Base-by-base conservation (phyloP, 2,888 invertebrate genomes). In the Rugalucina vietnamica region DNA sequence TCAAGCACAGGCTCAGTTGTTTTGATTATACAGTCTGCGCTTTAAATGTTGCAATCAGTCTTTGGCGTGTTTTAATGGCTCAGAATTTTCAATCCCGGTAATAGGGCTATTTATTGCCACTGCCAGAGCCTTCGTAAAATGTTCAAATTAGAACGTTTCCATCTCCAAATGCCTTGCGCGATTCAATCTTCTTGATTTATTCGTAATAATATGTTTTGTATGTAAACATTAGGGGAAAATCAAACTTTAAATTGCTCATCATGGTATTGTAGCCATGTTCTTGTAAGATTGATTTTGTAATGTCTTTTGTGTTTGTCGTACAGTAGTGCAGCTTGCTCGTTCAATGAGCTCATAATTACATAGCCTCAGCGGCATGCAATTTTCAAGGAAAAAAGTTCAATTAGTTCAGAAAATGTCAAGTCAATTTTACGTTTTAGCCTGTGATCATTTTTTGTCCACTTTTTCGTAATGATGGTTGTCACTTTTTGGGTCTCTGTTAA, bases 181-280 rank as follows among this genome's bases (percentile, higher is more conserved):
- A 65, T 65, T 65, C 65, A 65, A 34, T 65, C 34, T 34, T 65
- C 21, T 34, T 65, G 65, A 65, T 65, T 65, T 65, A 65, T 65
- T 18, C 29, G 12, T 65, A 65, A 65, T 65, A 65, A 65, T 34
- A 65, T 18, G 29, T 34, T 65, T 29, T 65, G 65, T 65, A 34
- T 65, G 65, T 65, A 65, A 65, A 65, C 65, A 65, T 65, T 65
- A 65, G 65, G 29, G 34, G 65, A 65, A 65, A 65, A 65, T 65
- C 65, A 65, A 65, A 65, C 65, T 65, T 65, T 65, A 65, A 65
- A 65, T 65, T 65, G 65, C 32, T 32, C 65, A 65, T 65, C 60
- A 12, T 21, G 12, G 65, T 34, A 65, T 65, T 65, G 65, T 65
- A 18, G 34, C 8, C 21, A 18, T 3, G 34, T 24, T 34, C 29